phyloP scores from a whole-genome alignment of 2,888 invertebrate species.

The Xestia c-nigrum region DNA sequence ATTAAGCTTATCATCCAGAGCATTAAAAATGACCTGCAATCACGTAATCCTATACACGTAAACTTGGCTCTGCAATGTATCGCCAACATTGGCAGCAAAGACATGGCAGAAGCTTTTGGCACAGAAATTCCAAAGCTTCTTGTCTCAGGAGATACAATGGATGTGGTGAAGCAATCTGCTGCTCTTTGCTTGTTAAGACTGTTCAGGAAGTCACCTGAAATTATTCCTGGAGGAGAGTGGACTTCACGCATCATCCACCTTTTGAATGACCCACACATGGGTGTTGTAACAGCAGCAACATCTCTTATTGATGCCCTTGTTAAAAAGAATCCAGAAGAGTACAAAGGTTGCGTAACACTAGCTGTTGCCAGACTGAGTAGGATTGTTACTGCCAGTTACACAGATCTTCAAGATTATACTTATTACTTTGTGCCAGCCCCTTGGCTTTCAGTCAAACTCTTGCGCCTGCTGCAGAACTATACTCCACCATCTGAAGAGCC shows the following conservation, averaged over 20 bases:
- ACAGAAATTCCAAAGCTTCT: slow-evolving; percentile 99
- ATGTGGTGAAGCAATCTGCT: slow-evolving; percentile 99
- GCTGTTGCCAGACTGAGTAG: slow-evolving; percentile 99
- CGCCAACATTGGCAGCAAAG: slow-evolving; percentile 99
- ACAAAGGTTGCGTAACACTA: slow-evolving; percentile 99
- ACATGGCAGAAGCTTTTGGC: slow-evolving; percentile 99
- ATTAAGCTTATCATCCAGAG: slow-evolving; percentile 99
- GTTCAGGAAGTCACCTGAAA: slow-evolving; percentile 98
- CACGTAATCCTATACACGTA: slow-evolving; percentile 99
- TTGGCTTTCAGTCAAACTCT: slow-evolving; percentile 99
- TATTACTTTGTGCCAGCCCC: slow-evolving; percentile 99
- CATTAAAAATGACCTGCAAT: slow-evolving; percentile 99
- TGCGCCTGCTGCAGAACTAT: slow-evolving; percentile 99
- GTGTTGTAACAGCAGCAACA: slow-evolving; percentile 99
- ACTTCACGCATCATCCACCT: slow-evolving; percentile 99
- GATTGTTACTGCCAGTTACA: slow-evolving; percentile 99
- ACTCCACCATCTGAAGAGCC: slow-evolving; percentile 99
- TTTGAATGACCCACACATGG: slow-evolving; percentile 99
- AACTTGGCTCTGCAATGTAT: slow-evolving; percentile 99
- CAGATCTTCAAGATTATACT: slow-evolving; percentile 99
- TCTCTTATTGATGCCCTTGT: slow-evolving; percentile 99
- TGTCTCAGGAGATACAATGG: slow-evolving; percentile 99
- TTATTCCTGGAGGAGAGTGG: slow-evolving; percentile 99
- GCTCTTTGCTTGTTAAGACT: slow-evolving; percentile 98
- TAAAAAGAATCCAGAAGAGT: slow-evolving; percentile 99